Evolutionary conservation across 2,888 invertebrate species (phyloP), one percentile per base, ranked within the genome.

Genomic region (Andricus curvator): DNA sequence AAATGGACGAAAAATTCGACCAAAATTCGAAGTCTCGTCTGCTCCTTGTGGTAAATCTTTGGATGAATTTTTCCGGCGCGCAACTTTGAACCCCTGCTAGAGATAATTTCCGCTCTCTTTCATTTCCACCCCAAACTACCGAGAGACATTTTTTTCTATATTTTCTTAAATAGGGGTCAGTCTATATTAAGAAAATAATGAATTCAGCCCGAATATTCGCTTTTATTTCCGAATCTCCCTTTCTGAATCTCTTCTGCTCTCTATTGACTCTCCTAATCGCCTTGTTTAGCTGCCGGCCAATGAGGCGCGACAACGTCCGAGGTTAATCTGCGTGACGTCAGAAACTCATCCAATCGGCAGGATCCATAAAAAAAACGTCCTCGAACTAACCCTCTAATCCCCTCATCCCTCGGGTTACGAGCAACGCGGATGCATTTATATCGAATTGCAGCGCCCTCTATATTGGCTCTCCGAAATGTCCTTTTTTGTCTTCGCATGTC

Each of bases 401-500:
- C 84, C 81, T 78, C 83, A 85, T 85, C 83, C 87, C 85, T 81
- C 85, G 86, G 88, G 87, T 88, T 88, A 89, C 87, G 86, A 87
- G 87, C 86, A 86, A 85, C 88, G 85, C 88, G 85, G 88, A 89
- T 90, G 90, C 90, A 90, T 90, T 89, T 90, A 90, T 90, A 89
- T 90, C 90, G 89, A 90, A 89, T 90, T 89, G 91, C 90, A 90
- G 85, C 85, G 81, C 86, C 85, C 13, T 44, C 13, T 44, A 17
- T 44, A 48, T 17, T 17, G 48, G 1, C 48, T 48, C 48, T 48
- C 5, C 17, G 48, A 13, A 48, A 48, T 48, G 17, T 5, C 13
- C 17, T 5, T 37, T 92, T 91, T 91, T 91, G 91, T 91, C 91
- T 91, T 91, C 88, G 89, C 88, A 88, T 88, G 87, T 88, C 90